phyloP scores from a whole-genome alignment of 1,140 invertebrate species.

The Danaus melanippus region DNA sequence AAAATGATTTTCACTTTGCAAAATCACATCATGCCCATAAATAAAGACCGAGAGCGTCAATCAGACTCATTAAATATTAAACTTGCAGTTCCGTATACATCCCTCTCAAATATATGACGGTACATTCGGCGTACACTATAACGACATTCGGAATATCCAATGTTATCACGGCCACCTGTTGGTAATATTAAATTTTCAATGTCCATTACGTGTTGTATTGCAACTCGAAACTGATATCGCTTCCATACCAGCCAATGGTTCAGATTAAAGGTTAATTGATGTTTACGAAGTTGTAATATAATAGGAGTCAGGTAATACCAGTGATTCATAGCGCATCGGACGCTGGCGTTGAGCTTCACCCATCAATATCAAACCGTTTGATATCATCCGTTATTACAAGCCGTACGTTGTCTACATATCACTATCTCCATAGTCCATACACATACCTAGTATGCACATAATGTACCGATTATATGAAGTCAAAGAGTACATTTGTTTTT shows the following conservation, averaged over 20 bases:
- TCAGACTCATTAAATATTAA: constrained; percentile 29
- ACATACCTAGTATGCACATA: no score
- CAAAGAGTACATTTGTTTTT: no score
- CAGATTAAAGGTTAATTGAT: no score
- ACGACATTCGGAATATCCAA: background rate
- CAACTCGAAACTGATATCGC: no score
- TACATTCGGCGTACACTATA: constrained; percentile 16
- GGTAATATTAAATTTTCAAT: no score
- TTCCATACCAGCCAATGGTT: no score
- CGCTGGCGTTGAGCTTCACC: constrained; percentile 32
- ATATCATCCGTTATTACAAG: constrained; percentile 37
- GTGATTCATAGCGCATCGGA: constrained; percentile 45
- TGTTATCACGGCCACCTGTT: no score
- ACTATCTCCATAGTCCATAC: no score
- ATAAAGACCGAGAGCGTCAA: constrained; percentile 25
- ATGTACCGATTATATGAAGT: no score
- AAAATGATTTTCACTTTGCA: constrained; percentile 22
- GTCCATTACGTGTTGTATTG: no score
- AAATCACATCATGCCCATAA: constrained; percentile 25
- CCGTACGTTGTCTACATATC: constrained; percentile 5
- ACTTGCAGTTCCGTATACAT: constrained; percentile 21
- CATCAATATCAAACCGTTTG: constrained; percentile 50
- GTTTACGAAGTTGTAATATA: constrained; percentile 1
- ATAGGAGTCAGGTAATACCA: constrained; percentile 31
- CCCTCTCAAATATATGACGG: constrained; percentile 18